A percentile compares a stretch with the other conserved stretches of the same genome.
Conservation (phyloP, 92 coral and sea anemone genomes). For the Pocillopora grandis region DNA sequence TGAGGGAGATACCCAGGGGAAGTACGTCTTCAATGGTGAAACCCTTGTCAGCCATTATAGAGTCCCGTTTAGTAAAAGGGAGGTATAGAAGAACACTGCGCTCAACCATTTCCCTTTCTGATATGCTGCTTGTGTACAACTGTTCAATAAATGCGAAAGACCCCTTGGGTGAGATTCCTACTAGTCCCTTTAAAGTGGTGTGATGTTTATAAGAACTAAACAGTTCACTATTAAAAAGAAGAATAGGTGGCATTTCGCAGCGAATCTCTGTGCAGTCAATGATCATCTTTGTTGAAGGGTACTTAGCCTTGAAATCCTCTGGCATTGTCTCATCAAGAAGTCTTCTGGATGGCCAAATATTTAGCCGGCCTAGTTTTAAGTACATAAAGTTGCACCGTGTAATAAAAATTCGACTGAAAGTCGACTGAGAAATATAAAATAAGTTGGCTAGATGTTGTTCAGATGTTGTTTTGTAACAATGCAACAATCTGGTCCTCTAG, state of each 20-base stretch:
- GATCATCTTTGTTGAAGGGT: conserved; percentile 35
- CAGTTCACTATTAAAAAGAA: conserved; percentile 42
- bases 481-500: too few relatives aligned
- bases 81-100: conserved; percentile 50
- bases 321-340: conserved; percentile 58
- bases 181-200: conserved; percentile 26
- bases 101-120: conserved; percentile 60
- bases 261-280: conserved; percentile 46
- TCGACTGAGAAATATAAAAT: conserved; percentile 52
- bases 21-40: conserved; percentile 47
- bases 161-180: conserved; percentile 26
- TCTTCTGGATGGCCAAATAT: conserved; percentile 56
- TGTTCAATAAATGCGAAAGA: conserved; percentile 44
- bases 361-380: conserved; percentile 38
- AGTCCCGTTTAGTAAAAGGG: conserved; percentile 10
- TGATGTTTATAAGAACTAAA: conserved; percentile 49
- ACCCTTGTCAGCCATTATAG: conserved; percentile 67
- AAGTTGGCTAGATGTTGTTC: conserved; percentile 49
- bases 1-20: conserved; percentile 50
- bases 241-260: conserved; percentile 49
- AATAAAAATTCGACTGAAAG: conserved; percentile 22
- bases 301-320: conserved; percentile 28
- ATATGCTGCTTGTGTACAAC: conserved; percentile 56
- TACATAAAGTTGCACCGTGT: conserved; percentile 41
- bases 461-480: background rate